Evolutionary conservation across 2,888 invertebrate species (phyloP), one percentile per base, ranked within the genome.

Genomic region (Himalopsyche tibetana): DNA sequence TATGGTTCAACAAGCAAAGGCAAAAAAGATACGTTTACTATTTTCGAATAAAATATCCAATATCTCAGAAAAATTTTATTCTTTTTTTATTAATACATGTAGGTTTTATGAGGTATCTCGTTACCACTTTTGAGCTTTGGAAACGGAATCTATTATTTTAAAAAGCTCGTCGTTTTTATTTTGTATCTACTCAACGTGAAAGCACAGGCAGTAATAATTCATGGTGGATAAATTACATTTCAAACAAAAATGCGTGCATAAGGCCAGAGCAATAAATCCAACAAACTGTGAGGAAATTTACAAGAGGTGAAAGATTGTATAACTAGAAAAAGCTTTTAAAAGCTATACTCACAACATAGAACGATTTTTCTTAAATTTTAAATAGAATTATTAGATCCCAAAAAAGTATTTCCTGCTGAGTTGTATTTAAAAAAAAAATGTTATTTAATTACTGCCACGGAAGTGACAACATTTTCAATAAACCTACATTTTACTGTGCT

Each of bases 171-270:
- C 63, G 63, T 63, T 63, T 63, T 63, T 63, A 63, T 63, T 63
- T 63, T 63, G 63, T 63, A 63, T 63, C 63, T 63, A 63, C 63
- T 63, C 63, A 28, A 63, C 63, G 63, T 63, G 63, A 63, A 63
- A 63, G 63, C 63, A 63, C 63, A 63, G 28, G 63, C 63, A 63
- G 63, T 63, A 63, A 63, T 63, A 63, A 63, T 63, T 63, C 63
- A 63, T 63, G 63, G 63, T n/a, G 82, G 83, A 88, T 86, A 88
- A 88, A 88, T 88, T 88, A 86, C 88, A 84, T 84, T 88, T 88
- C 86, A 88, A 88, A 88, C 88, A 85, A 87, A 87, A 86, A 87
- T 86, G 87, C 86, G 86, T 87, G 84, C 85, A 87, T 86, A 88
- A 85, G 86, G 86, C 82, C 82, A 85, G 74, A 80, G 86, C 82